Evolutionary conservation across 2,888 invertebrate species (phyloP).

Genomic region (Rhaphigaster nebulosa): DNA sequence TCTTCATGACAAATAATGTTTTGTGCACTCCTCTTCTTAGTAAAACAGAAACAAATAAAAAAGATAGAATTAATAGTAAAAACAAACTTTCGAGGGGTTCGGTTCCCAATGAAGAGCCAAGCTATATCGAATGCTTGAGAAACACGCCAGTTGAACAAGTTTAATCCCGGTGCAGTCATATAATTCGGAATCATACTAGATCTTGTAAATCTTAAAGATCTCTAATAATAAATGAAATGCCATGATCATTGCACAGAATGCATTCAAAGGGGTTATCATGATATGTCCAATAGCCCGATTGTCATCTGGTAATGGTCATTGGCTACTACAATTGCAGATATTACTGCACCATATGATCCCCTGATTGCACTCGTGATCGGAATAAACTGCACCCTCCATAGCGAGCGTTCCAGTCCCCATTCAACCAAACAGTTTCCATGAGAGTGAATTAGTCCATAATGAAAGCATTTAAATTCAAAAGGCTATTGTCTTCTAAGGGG

Average conservation of each 20-base stretch:
- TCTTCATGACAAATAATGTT: no score
- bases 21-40: no score
- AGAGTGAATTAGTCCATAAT: background rate
- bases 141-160: background rate
- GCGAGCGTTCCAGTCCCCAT: background rate
- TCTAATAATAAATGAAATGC: background rate
- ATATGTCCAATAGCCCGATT: background rate
- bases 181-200: background rate
- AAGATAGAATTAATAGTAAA: no score
- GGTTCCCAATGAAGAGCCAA: no score
- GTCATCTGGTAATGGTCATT: background rate
- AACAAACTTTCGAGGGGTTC: no score
- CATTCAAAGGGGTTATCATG: background rate
- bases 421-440: background rate
- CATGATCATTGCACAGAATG: background rate
- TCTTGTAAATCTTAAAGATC: background rate
- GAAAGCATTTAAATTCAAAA: background rate
- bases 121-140: no score
- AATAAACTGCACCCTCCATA: background rate
- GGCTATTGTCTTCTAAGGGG: background rate
- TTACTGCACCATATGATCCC: slow-evolving; percentile 20
- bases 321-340: background rate
- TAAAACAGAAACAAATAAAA: no score
- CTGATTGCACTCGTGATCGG: background rate
- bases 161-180: background rate